phyloP scores from a whole-genome alignment of 2,113 vertebrate genomes.

The Mystacornis crossleyi region DNA sequence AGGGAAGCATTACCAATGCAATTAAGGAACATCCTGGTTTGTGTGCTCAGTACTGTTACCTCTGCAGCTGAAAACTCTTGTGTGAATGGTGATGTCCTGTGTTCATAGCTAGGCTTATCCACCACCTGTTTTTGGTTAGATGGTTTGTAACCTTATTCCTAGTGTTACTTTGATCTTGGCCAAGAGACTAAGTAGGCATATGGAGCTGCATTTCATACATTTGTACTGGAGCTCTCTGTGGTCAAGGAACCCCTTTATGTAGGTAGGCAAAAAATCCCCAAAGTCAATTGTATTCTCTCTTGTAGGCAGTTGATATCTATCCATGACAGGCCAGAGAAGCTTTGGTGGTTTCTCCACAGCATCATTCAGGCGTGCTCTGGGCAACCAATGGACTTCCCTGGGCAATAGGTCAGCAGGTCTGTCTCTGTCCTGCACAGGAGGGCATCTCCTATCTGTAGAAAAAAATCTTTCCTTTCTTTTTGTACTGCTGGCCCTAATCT shows the following conservation, averaged over 20 bases:
- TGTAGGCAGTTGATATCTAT: neutral
- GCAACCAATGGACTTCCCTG: neutral
- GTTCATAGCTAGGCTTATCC: neutral
- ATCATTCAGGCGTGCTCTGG: neutral
- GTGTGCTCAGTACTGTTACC: neutral
- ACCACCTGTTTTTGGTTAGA: neutral
- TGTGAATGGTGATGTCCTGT: neutral
- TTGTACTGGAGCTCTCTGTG: neutral
- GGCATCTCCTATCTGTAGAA: neutral
- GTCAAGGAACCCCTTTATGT: neutral
- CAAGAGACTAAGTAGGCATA: neutral
- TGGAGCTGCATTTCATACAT: rapidly evolving
- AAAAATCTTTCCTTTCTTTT: neutral
- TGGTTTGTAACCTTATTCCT: neutral
- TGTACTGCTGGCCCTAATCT: neutral
- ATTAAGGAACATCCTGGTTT: neutral
- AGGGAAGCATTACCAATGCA: neutral
- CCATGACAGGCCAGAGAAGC: neutral
- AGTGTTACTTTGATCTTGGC: neutral
- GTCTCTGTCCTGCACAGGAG: neutral
- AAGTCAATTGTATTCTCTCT: neutral
- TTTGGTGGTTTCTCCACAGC: neutral
- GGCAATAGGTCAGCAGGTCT: neutral
- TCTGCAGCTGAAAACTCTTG: neutral
- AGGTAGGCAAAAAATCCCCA: neutral